Evolutionary conservation across 2,113 vertebrate species (phyloP), one percentile per base, ranked within the genome.

Genomic region (Neotragus pygmaeus): DNA sequence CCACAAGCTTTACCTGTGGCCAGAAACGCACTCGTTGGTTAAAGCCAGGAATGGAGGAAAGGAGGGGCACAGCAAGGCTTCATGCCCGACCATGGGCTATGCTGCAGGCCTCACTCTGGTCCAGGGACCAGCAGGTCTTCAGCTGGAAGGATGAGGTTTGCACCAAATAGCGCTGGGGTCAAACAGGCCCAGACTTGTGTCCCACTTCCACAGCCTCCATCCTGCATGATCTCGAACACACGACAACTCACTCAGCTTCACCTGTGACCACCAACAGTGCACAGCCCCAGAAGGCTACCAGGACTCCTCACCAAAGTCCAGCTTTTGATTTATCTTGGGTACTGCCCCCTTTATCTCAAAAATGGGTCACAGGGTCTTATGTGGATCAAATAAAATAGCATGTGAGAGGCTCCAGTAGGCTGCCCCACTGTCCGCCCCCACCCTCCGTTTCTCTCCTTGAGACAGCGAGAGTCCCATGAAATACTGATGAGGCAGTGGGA

Each of bases 191-290:
- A 45, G 28, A 28, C 53, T 17, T 21, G 39, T n/a, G 21, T 57
- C 73, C 13, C 53, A n/a, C 43, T 77, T 36, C 43, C 53, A 90
- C 19, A 23, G 57, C 9, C 58, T 23, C 27, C 11, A 27, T 51
- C 64, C 21, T 1, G 2, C 6, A 7, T 1, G 21, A 13, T 30
- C 49, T 9, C 2, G 0, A 83, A 45, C 62, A 60, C 14, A 11
- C 1, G 1, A 43, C 78, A 25, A 13, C 23, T 43, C 25, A 7
- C 21, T 14, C n/a, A 47, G 47, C 36, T 23, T 36, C 75, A 23
- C 23, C 47, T 21, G 3, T 14, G 23, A 47, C 10, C 3, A 7
- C 58, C n/a, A 23, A 64, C 6, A 75, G 39, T 11, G 2, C 1
- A 16, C n/a, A 30, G 51, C 1, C 10, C 10, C 15, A 17, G 66